Evolutionary conservation across 2,888 invertebrate genomes (phyloP).

Genomic region (Drosophila basisetae): DNA sequence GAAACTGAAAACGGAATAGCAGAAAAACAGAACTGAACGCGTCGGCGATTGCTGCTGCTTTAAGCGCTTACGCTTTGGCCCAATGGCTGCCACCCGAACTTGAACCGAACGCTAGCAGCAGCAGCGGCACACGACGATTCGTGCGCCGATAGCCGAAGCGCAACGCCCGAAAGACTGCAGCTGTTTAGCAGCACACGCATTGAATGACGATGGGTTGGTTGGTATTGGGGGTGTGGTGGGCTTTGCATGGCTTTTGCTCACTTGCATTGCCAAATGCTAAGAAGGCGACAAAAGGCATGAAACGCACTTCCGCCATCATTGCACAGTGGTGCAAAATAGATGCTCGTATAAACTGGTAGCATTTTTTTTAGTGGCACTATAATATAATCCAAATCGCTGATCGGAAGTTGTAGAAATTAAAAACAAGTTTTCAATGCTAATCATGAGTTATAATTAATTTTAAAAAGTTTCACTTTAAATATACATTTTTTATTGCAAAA

Average conservation of each 20-base stretch:
- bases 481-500: background rate
- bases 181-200: slow-evolving; percentile 34
- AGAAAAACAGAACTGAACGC: slow-evolving; percentile 55
- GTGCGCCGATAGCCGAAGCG: slow-evolving; percentile 28
- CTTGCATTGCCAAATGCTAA: slow-evolving; percentile 68
- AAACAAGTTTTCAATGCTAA: background rate
- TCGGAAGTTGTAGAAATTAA: background rate
- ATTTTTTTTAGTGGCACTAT: background rate
- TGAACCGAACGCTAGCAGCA: background rate
- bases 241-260: slow-evolving; percentile 48
- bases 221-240: background rate
- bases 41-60: slow-evolving; percentile 62
- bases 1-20: slow-evolving; percentile 39
- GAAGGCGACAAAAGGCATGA: slow-evolving; percentile 48
- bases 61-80: slow-evolving; percentile 49
- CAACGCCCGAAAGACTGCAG: slow-evolving; percentile 42
- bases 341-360: background rate
- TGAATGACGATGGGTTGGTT: background rate
- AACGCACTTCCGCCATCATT: slow-evolving; percentile 50
- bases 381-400: background rate
- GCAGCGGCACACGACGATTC: slow-evolving; percentile 27
- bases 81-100: slow-evolving; percentile 21
- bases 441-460: background rate
- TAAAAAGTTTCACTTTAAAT: background rate
- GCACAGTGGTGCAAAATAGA: slow-evolving; percentile 36